Conservation (phyloP, 2,113 vertebrate species). For the Athene cunicularia region DNA sequence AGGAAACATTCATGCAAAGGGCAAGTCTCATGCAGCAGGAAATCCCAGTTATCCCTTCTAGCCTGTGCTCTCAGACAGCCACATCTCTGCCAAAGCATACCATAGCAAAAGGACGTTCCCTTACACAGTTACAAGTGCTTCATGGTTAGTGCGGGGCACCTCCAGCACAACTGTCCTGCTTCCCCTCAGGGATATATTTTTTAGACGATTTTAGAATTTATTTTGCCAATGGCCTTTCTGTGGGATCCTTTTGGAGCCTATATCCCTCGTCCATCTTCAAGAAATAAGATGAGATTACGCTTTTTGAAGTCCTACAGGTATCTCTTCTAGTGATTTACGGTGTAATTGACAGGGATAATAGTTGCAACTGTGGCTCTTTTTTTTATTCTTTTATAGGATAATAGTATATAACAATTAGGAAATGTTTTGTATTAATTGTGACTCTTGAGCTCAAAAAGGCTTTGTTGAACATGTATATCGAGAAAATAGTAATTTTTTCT, state of each 20-base stretch:
- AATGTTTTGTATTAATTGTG: not conserved
- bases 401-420: not conserved
- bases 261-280: constrained; percentile 59
- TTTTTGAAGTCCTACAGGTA: constrained; percentile 90
- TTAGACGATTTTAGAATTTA: not conserved
- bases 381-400: not conserved
- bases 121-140: constrained; percentile 61
- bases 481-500: not conserved
- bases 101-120: constrained; percentile 64
- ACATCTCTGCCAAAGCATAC: constrained; percentile 57
- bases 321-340: not conserved
- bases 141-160: constrained; percentile 17
- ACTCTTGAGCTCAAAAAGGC: not conserved
- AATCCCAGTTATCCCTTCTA: constrained; percentile 76
- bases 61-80: constrained; percentile 50
- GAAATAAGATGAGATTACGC: constrained; percentile 77
- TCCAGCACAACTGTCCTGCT: not conserved
- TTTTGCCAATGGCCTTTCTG: constrained; percentile 77
- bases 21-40: constrained; percentile 76
- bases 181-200: constrained; percentile 5
- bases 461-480: not conserved
- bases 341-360: not conserved
- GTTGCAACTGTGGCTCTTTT: not conserved
- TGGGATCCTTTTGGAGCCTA: constrained; percentile 72
- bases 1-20: constrained; percentile 74